phyloP scores from a whole-genome alignment of 2,797 vertebrate genomes.

The Orientallactaga sibirica region DNA sequence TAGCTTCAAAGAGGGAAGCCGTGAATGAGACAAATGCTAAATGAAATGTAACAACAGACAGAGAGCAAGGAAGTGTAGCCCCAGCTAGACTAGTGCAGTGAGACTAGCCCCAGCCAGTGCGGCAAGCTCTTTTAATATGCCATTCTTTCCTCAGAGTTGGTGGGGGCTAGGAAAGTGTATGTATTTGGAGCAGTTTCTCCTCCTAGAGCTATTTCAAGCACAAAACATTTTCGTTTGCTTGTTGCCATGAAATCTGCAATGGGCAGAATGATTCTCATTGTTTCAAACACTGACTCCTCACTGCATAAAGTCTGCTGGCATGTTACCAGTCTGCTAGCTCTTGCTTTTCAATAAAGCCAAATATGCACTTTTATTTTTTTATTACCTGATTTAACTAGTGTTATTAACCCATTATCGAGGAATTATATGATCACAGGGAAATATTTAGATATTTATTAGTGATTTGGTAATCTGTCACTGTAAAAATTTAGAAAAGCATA shows the following conservation, averaged over 20 bases:
- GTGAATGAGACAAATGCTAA: neutral
- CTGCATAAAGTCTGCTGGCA: neutral
- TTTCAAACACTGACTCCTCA: slow-evolving; percentile 47
- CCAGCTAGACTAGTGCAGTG: too few species aligned
- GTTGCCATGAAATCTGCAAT: slow-evolving; percentile 51
- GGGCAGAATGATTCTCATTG: slow-evolving; percentile 59
- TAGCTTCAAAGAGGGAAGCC: slow-evolving; percentile 57
- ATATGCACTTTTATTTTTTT: slow-evolving; percentile 29
- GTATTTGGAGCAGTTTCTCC: slow-evolving; percentile 65
- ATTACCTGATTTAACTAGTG: neutral
- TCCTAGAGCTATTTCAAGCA: slow-evolving; percentile 66
- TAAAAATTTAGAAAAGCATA: neutral
- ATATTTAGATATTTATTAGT: slow-evolving; percentile 36
- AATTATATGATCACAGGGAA: neutral
- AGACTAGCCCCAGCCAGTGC: slow-evolving; percentile 1
- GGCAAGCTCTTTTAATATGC: slow-evolving; percentile 25
- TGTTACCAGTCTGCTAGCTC: slow-evolving; percentile 5
- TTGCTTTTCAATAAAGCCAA: slow-evolving; percentile 37
- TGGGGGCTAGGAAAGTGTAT: slow-evolving; percentile 67
- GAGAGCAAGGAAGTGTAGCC: neutral
- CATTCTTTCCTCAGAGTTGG: slow-evolving; percentile 57
- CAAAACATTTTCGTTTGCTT: slow-evolving; percentile 81
- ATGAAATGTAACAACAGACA: slow-evolving; percentile 54
- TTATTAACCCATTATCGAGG: neutral
- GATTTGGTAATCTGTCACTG: neutral